phyloP scores from a whole-genome alignment of 2,888 invertebrate species.

The Pterostichus niger region DNA sequence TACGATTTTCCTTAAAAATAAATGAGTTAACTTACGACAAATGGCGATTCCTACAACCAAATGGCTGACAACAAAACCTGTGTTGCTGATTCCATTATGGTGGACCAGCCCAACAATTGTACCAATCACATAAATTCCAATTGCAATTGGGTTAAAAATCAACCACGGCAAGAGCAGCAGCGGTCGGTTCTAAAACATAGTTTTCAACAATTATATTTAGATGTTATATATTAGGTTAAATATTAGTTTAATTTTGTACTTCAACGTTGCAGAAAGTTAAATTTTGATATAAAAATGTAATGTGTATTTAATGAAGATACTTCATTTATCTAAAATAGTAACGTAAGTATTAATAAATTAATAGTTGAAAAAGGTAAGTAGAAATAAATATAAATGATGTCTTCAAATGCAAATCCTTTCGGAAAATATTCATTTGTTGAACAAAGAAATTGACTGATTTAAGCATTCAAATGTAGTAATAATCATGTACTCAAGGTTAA shows the following conservation, averaged over 20 bases:
- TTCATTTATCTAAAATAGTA: no score
- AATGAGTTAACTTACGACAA: conserved; percentile 72
- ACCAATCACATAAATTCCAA: conserved; percentile 72
- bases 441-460: no score
- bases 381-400: no score
- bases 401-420: no score
- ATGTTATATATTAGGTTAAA: no score
- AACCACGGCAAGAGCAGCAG: conserved; percentile 74
- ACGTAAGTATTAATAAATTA: no score
- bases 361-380: no score
- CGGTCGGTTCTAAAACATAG: conserved; percentile 74
- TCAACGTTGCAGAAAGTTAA: no score
- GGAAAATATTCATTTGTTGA: no score
- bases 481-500: conserved; percentile 5
- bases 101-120: conserved; percentile 73
- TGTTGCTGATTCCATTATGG: conserved; percentile 72
- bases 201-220: conserved; percentile 2
- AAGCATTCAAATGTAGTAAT: background rate
- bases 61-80: conserved; percentile 73
- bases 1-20: background rate
- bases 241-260: no score
- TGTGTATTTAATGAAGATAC: no score
- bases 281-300: no score
- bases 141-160: conserved; percentile 72
- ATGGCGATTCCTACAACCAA: conserved; percentile 71